Evolutionary conservation across 2,888 invertebrate species (phyloP).

Genomic region (Barypeithes pellucidus): DNA sequence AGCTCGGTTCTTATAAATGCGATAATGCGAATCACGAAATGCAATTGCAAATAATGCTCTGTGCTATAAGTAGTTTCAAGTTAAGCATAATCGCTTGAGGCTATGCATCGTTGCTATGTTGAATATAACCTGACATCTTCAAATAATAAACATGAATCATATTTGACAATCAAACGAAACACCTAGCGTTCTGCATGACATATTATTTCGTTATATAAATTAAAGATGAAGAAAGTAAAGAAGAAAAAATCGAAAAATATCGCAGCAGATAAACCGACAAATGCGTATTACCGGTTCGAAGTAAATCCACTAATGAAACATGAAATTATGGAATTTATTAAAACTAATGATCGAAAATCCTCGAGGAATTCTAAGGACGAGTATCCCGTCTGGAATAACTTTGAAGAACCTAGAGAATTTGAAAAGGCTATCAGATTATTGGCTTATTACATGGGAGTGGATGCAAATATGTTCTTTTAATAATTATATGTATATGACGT

Average conservation of each 20-base stretch:
- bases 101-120: too few relatives aligned
- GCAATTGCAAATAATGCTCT: too few relatives aligned
- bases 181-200: too few relatives aligned
- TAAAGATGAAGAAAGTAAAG: conserved; percentile 38
- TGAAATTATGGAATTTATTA: conserved; percentile 55
- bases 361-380: conserved; percentile 41
- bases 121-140: too few relatives aligned
- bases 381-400: conserved; percentile 52
- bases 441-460: conserved; percentile 47
- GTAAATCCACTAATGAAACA: conserved; percentile 56
- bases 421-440: conserved; percentile 43
- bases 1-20: too few relatives aligned
- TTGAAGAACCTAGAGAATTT: conserved; percentile 52
- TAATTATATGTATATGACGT: too few relatives aligned
- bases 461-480: conserved; percentile 17
- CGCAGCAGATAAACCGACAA: conserved; percentile 50
- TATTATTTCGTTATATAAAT: not conserved
- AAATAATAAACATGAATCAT: too few relatives aligned
- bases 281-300: conserved; percentile 49
- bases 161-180: too few relatives aligned
- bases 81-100: too few relatives aligned
- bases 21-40: too few relatives aligned
- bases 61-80: too few relatives aligned
- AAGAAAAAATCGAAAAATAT: conserved; percentile 52
- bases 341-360: conserved; percentile 47